Percentiles rank a stretch among this genome's conserved stretches.
Evolutionary conservation across 2,888 invertebrate genomes (phyloP).

Genomic region (Galerucella calmariensis): DNA sequence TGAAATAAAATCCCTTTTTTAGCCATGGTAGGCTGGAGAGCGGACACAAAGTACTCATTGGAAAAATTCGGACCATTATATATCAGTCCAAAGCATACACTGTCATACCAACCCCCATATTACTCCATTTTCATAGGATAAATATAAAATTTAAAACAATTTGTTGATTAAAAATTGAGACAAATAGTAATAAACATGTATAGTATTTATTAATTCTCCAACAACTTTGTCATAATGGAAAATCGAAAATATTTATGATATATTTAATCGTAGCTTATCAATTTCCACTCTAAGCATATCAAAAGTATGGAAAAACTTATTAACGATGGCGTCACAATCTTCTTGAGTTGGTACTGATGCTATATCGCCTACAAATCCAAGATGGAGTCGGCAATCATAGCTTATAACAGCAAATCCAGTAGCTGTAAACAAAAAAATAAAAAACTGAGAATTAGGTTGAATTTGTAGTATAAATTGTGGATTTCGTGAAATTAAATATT

Average conservation of each 20-base stretch:
- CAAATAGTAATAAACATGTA: background rate
- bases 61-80: conserved; percentile 65
- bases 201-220: background rate
- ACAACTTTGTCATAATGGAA: background rate
- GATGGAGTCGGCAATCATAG: conserved; percentile 21
- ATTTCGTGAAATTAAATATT: too few species aligned
- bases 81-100: conserved; percentile 63
- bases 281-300: conserved; percentile 9
- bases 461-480: too few species aligned
- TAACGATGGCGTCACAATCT: conserved; percentile 23
- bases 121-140: conserved; percentile 54
- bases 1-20: conserved; percentile 47
- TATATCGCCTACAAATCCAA: conserved; percentile 22
- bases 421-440: conserved; percentile 7
- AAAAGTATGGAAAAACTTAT: conserved; percentile 18
- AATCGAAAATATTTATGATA: background rate
- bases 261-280: conserved; percentile 10
- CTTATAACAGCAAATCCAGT: conserved; percentile 19
- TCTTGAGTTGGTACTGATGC: conserved; percentile 17
- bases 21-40: conserved; percentile 66
- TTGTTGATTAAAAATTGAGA: too few species aligned
- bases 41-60: conserved; percentile 59
- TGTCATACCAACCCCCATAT: conserved; percentile 57
- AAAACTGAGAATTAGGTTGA: background rate
- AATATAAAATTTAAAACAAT: background rate